phyloP scores from a whole-genome alignment of 2,888 invertebrate genomes.

The Tiphia femorata region DNA sequence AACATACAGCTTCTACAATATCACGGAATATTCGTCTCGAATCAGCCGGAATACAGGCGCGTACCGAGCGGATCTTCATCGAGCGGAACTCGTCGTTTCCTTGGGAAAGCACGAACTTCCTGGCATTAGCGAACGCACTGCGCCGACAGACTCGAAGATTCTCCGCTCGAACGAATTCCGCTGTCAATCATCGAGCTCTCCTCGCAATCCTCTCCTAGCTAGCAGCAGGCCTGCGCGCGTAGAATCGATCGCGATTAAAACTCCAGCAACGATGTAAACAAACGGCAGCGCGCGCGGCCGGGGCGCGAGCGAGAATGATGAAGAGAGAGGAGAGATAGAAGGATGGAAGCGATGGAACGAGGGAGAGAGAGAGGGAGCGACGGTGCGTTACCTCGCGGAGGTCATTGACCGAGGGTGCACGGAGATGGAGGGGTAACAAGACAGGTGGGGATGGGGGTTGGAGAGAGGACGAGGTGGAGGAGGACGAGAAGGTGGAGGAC shows the following conservation, averaged over 20 bases:
- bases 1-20: too few species aligned
- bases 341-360: conserved; percentile 5
- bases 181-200: neutral
- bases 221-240: conserved; percentile 9
- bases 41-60: too few species aligned
- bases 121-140: too few species aligned
- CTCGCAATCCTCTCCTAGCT: neutral
- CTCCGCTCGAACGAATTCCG: neutral
- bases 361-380: conserved; percentile 27
- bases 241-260: conserved; percentile 61
- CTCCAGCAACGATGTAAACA: conserved; percentile 62
- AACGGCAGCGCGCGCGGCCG: conserved; percentile 47
- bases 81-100: too few species aligned
- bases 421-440: conserved; percentile 43
- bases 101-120: too few species aligned
- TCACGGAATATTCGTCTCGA: too few species aligned
- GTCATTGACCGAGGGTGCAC: conserved; percentile 63
- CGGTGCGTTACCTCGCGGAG: conserved; percentile 57
- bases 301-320: conserved; percentile 21
- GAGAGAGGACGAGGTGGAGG: conserved; percentile 24
- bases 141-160: too few species aligned
- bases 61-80: too few species aligned
- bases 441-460: conserved; percentile 32
- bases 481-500: conserved; percentile 18
- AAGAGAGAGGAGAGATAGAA: conserved; percentile 10